phyloP scores from a whole-genome alignment of 2,797 vertebrate species.

The Typhlichthys subterraneus region DNA sequence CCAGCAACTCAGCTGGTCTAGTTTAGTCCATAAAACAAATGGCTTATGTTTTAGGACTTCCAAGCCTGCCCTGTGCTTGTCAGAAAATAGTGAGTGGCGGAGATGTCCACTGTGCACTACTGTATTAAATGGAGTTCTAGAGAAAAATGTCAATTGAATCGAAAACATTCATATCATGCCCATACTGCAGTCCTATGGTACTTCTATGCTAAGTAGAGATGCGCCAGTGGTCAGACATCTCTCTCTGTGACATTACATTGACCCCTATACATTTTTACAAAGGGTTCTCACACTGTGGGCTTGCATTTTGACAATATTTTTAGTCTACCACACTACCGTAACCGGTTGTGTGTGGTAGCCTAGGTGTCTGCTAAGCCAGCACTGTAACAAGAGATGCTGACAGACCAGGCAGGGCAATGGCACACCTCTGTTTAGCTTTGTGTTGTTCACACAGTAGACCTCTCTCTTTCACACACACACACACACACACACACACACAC shows the following conservation, averaged over 20 bases:
- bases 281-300: slow-evolving; percentile 11
- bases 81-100: too few species aligned
- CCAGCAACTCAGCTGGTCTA: too few species aligned
- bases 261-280: slow-evolving; percentile 25
- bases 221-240: too few species aligned
- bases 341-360: not conserved
- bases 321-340: slow-evolving; percentile 11
- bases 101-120: too few species aligned
- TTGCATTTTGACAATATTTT: slow-evolving; percentile 23
- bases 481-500: too few species aligned
- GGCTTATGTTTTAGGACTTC: too few species aligned
- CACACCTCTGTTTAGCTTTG: not conserved
- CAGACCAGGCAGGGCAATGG: slow-evolving; percentile 2
- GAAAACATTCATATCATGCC: too few species aligned
- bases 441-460: not conserved
- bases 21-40: too few species aligned
- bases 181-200: too few species aligned
- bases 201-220: too few species aligned
- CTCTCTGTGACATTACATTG: slow-evolving; percentile 12
- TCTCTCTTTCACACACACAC: not conserved
- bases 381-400: slow-evolving; percentile 27
- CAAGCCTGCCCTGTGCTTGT: too few species aligned
- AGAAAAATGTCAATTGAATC: not conserved
- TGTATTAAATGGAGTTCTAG: not conserved
- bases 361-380: not conserved